phyloP scores from a whole-genome alignment of 2,888 invertebrate genomes.

The Spisula subtruncata region DNA sequence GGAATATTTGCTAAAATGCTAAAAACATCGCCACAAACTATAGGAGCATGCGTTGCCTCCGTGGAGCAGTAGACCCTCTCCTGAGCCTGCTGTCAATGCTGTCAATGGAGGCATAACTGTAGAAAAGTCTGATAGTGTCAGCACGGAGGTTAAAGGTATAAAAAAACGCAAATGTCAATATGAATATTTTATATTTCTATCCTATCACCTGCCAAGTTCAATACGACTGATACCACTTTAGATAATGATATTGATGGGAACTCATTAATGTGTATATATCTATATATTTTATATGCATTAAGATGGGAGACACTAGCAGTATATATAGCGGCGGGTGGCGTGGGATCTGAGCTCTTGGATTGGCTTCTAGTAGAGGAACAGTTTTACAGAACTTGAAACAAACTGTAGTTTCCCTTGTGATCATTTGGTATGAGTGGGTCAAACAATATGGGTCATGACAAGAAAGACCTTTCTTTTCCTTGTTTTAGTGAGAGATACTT shows the following conservation, averaged over 20 bases:
- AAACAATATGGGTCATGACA: too few species aligned
- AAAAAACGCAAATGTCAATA: constrained; percentile 16
- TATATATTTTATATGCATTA: not conserved
- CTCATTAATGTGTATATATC: not conserved
- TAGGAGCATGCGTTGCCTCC: not conserved
- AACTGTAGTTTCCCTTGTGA: too few species aligned
- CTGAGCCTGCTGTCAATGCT: not conserved
- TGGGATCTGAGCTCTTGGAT: too few species aligned
- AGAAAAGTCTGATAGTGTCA: constrained; percentile 8
- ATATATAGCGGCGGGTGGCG: too few species aligned
- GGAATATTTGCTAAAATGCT: not conserved
- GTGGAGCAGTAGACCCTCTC: too few species aligned
- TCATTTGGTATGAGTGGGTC: too few species aligned
- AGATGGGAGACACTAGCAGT: not conserved
- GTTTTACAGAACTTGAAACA: too few species aligned
- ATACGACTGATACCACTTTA: not conserved
- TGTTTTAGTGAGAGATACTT: too few species aligned
- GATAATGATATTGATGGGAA: not conserved
- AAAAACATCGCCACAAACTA: too few species aligned
- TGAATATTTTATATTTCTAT: constrained; percentile 5
- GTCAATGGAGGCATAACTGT: not conserved
- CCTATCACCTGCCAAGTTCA: constrained; percentile 10
- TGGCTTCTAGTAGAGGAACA: too few species aligned
- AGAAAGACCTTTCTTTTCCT: too few species aligned
- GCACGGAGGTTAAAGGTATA: not conserved